Base-by-base conservation (phyloP, 2,888 invertebrate species). In the Hirudinaria manillensis region DNA sequence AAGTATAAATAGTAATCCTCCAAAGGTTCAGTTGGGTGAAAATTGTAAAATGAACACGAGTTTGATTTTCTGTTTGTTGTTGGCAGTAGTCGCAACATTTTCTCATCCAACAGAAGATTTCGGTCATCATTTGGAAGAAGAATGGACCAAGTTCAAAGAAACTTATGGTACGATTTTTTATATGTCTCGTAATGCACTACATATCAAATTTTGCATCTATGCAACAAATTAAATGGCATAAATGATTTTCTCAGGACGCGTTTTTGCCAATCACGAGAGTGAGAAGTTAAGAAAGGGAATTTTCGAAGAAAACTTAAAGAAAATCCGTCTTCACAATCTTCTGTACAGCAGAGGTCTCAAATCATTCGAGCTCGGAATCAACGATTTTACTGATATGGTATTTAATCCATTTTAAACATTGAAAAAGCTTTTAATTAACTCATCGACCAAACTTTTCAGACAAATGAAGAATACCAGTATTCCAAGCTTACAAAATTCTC, bases 341-440 rank as follows among this genome's bases (percentile, higher is more conserved):
- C 70, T 75, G 51, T 70, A 68, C 70, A 32, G n/a, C 16, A 70
- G 53, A 34, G 75, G 75, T 2, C 51, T 68, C 21, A 75, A 70
- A 45, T 65, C 66, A 24, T 75, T 68, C 55, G 38, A 29, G 13
- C 27, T 75, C 13, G 75, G 68, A 32, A 66, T 75, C 27, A 75
- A 75, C 56, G 16, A 51, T 32, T 75, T 65, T 75, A 16, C 75
- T 32, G 72, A 67, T 24, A 74, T 76, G 76, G 72, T 72, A 51
- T 6, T 45, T 45, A 10, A 10, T 45, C 45, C 16, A 45, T 45
- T 16, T 45, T 45, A 16, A 16, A 45, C 45, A 45, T 32, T 32
- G 0, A 1, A 34, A 34, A 36, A 1, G 6, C 16, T 68, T 36
- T 68, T 7, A 10, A 68, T 36, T 68, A 10, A 36, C 68, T 34